Evolutionary conservation across 2,888 invertebrate genomes (phyloP).

Genomic region (Creontiades dilutus): DNA sequence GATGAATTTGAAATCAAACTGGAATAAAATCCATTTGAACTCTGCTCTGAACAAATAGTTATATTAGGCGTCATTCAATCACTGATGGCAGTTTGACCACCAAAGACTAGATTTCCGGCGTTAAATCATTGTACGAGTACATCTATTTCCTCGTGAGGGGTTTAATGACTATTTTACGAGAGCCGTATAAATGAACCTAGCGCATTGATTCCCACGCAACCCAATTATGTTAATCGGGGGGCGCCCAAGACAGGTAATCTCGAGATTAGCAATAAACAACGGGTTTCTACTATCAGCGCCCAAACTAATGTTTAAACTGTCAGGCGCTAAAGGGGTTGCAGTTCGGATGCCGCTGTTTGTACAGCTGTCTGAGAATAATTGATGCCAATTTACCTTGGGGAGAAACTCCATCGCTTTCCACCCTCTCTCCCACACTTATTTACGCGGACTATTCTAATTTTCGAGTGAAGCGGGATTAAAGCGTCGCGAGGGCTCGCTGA

Average conservation of each 20-base stretch:
- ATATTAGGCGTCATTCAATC: too few relatives aligned
- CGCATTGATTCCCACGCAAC: background rate
- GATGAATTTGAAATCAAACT: too few relatives aligned
- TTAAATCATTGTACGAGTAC: too few relatives aligned
- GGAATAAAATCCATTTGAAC: too few relatives aligned
- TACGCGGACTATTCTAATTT: conserved; percentile 49
- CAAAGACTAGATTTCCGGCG: too few relatives aligned
- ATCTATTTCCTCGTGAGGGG: too few relatives aligned
- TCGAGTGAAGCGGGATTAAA: conserved; percentile 44
- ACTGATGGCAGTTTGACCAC: too few relatives aligned
- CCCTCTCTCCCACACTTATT: conserved; percentile 30
- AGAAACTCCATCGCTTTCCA: background rate
- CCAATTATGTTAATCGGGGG: background rate
- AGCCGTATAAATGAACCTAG: too few relatives aligned
- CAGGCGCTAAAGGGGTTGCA: conserved; percentile 23
- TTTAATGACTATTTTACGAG: too few relatives aligned
- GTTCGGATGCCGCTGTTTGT: conserved; percentile 32
- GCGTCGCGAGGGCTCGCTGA: conserved; percentile 32
- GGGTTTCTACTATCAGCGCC: conserved; percentile 28
- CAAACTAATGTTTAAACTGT: conserved; percentile 30
- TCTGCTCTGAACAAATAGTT: too few relatives aligned
- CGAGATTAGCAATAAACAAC: conserved; percentile 22
- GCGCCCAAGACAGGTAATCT: background rate
- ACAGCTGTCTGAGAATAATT: conserved; percentile 56
- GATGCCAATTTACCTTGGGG: conserved; percentile 58